A percentile compares a stretch with the other conserved stretches of the same genome.
Conservation (phyloP, 37 sponge, comb jelly and placozoan genomes). For the Bolinopsis microptera region DNA sequence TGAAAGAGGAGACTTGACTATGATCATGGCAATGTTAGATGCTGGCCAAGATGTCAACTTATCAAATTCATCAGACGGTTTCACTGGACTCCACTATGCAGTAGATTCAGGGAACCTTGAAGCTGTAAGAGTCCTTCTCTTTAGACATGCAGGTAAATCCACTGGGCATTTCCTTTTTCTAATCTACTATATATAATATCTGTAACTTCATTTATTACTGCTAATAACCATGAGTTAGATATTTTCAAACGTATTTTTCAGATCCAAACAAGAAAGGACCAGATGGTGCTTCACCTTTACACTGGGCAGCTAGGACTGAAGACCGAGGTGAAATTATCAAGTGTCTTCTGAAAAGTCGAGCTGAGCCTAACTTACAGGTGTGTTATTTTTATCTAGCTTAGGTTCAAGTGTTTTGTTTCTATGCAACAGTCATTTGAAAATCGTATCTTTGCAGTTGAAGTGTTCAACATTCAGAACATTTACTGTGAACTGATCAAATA, state of each 20-base stretch:
- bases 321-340: not conserved
- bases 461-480: too few species aligned
- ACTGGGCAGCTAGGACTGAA: slow-evolving; percentile 50
- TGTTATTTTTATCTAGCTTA: too few species aligned
- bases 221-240: too few species aligned
- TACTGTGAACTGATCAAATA: too few species aligned
- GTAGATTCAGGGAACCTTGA: not conserved
- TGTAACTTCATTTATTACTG: too few species aligned
- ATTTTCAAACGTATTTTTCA: too few species aligned
- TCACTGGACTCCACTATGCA: slow-evolving; percentile 50
- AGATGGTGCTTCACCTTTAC: slow-evolving; percentile 38
- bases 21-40: not conserved
- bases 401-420: too few species aligned
- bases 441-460: too few species aligned
- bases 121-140: not conserved
- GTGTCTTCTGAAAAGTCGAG: not conserved
- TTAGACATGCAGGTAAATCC: not conserved
- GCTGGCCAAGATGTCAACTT: slow-evolving; percentile 14
- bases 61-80: slow-evolving; percentile 3
- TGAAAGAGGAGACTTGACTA: not conserved
- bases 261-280: not conserved
- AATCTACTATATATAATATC: too few species aligned
- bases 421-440: too few species aligned
- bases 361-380: slow-evolving; percentile 57
- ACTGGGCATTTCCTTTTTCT: too few species aligned